Conservation (phyloP, 92 coral and sea anemone species). For the Porites divaricata region DNA sequence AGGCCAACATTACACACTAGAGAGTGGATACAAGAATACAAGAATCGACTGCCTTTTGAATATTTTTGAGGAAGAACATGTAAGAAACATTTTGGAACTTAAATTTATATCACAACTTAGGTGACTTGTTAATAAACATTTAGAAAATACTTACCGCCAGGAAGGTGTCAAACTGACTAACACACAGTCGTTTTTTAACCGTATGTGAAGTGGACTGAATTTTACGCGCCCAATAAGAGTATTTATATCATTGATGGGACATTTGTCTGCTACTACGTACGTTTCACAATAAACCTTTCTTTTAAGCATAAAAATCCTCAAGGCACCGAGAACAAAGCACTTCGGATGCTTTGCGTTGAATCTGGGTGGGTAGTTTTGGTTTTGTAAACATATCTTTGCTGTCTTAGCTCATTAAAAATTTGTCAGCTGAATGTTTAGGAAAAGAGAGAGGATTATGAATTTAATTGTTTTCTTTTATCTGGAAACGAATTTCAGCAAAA, state of each 20-base stretch:
- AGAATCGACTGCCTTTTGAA: too few relatives aligned
- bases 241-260: conserved; percentile 16
- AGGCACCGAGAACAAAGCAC: conserved; percentile 24
- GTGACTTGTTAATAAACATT: too few relatives aligned
- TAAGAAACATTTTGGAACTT: too few relatives aligned
- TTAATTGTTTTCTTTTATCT: background rate
- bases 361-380: conserved; percentile 12
- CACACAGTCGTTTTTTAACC: background rate
- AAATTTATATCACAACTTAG: too few relatives aligned
- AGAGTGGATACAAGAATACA: too few relatives aligned
- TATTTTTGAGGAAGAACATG: too few relatives aligned
- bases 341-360: background rate
- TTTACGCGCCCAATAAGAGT: background rate
- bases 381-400: background rate
- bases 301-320: background rate
- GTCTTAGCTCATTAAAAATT: background rate
- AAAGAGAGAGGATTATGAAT: background rate
- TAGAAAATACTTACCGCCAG: conserved; percentile 1
- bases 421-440: conserved; percentile 3
- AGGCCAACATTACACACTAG: too few relatives aligned
- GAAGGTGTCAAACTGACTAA: background rate
- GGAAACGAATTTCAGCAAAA: too few relatives aligned
- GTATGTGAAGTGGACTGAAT: background rate
- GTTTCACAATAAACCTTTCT: background rate
- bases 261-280: background rate